A percentile compares a stretch with the other conserved stretches of the same genome.
These are phyloP conservation scores for Contarinia nasturtii DNA, from an alignment of 1,140 invertebrate species.

Conservation along the genomic window DNA sequence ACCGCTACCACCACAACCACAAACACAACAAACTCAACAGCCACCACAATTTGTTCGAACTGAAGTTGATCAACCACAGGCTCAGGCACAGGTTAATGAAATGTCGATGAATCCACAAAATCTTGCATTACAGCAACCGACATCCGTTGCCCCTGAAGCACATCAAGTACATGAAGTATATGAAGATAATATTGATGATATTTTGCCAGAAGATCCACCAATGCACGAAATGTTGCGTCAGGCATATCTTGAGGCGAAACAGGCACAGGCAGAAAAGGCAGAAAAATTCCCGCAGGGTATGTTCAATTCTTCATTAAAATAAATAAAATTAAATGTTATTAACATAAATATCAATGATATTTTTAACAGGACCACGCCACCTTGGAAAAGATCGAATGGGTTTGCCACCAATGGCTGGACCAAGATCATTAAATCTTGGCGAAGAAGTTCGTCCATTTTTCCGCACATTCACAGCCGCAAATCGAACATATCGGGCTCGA, in stretches of 20 bases:
- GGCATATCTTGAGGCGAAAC: conserved; percentile 19
- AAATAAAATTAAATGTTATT: too few relatives aligned
- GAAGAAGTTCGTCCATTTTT: conserved; percentile 11
- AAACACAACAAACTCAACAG: too few relatives aligned
- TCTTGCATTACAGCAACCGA: not conserved
- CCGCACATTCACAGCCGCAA: conserved; percentile 5
- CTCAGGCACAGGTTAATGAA: not conserved
- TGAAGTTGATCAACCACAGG: not conserved
- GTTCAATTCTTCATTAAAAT: too few relatives aligned
- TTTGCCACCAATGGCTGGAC: conserved; percentile 32
- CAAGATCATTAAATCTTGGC: conserved; percentile 24
- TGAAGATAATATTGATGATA: conserved; percentile 15
- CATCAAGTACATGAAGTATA: conserved; percentile 9
- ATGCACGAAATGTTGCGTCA: conserved; percentile 18
- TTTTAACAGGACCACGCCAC: conserved; percentile 55
- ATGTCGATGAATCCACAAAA: not conserved
- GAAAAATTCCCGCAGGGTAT: conserved; percentile 71
- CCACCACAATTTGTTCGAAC: too few relatives aligned
- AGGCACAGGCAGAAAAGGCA: conserved; percentile 31
- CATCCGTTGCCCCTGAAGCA: not conserved
- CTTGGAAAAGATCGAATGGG: conserved; percentile 28
- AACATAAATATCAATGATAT: too few relatives aligned
- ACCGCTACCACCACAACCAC: too few relatives aligned
- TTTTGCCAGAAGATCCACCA: not conserved
- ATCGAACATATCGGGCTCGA: conserved; percentile 7